Evolutionary conservation across 92 coral and sea anemone genomes (phyloP).

Genomic region (Heteractis magnifica): DNA sequence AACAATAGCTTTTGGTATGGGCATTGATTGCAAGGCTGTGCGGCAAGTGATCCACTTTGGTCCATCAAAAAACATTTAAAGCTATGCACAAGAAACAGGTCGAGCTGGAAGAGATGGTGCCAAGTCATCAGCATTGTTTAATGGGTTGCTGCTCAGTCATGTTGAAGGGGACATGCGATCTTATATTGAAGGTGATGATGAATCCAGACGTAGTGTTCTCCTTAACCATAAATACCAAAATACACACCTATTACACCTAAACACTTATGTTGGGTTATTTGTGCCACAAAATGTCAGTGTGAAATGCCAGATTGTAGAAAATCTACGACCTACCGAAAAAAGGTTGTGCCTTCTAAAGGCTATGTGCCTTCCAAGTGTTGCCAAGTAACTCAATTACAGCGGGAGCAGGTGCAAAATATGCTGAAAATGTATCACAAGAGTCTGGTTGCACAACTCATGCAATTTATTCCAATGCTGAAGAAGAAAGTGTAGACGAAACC

Average conservation of each 20-base stretch:
- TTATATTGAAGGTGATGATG: neutral
- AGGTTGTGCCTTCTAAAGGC: neutral
- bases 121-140: neutral
- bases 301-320: neutral
- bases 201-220: neutral
- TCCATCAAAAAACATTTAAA: conserved; percentile 8
- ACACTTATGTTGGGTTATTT: neutral
- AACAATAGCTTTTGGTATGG: conserved; percentile 1
- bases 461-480: neutral
- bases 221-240: neutral
- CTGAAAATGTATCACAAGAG: conserved; percentile 17
- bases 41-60: neutral
- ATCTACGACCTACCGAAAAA: neutral
- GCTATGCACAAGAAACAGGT: conserved; percentile 13
- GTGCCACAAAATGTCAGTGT: neutral
- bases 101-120: conserved; percentile 14
- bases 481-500: neutral
- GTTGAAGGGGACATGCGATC: neutral
- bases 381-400: neutral
- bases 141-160: neutral
- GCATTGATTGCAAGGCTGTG: conserved; percentile 14
- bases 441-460: conserved; percentile 10
- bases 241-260: neutral
- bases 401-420: neutral
- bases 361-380: neutral